Evolutionary conservation across 2,797 vertebrate genomes (phyloP).

Genomic region (Gymnothorax javanicus): DNA sequence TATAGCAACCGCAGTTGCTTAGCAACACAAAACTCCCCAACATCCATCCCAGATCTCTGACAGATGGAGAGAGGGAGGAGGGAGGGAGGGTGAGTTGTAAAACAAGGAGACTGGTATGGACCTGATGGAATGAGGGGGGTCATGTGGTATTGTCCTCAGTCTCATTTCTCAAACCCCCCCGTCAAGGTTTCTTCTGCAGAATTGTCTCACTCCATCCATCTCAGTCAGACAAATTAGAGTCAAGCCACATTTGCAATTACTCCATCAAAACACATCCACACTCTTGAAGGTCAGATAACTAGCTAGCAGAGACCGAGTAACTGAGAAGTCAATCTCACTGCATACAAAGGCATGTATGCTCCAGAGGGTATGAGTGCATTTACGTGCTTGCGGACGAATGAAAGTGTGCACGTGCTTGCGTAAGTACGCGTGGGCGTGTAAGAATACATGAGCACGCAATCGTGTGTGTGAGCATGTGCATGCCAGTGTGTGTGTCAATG

Average conservation of each 20-base stretch:
- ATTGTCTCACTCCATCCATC: conserved; percentile 18
- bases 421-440: not conserved
- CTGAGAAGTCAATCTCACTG: not conserved
- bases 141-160: not conserved
- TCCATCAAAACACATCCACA: not conserved
- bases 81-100: not conserved
- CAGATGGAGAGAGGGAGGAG: conserved; percentile 62
- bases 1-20: conserved; percentile 76
- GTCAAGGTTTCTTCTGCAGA: not conserved
- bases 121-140: conserved; percentile 37
- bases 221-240: conserved; percentile 7
- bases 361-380: not conserved
- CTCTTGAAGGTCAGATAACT: conserved; percentile 13
- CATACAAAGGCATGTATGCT: not conserved
- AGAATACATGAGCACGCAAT: not conserved
- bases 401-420: not conserved
- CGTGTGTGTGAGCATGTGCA: not conserved
- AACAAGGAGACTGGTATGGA: conserved; percentile 29
- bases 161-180: not conserved
- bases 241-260: conserved; percentile 6
- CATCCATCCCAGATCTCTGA: conserved; percentile 79
- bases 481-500: conserved; percentile 3
- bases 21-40: conserved; percentile 79
- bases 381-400: not conserved
- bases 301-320: not conserved